Percentiles rank a stretch among this genome's conserved stretches.
Evolutionary conservation across 2,113 vertebrate genomes (phyloP).

Genomic region (Xenus cinereus): DNA sequence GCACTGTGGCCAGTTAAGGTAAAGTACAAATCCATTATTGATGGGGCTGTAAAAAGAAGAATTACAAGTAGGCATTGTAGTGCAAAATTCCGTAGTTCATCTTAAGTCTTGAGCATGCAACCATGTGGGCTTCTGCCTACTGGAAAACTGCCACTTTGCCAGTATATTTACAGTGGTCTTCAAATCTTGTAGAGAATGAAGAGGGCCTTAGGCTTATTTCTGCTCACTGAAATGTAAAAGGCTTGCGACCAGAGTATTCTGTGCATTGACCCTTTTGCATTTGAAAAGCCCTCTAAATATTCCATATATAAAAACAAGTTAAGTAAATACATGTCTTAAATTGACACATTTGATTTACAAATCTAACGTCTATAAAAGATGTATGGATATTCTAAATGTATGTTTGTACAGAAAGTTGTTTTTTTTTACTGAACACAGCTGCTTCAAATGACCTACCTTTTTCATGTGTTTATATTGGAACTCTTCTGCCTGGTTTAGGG

Average conservation of each 20-base stretch:
- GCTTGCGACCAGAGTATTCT: neutral
- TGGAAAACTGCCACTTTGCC: neutral
- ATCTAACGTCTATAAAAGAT: neutral
- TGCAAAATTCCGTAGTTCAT: neutral
- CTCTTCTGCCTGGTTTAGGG: neutral
- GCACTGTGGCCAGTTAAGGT: neutral
- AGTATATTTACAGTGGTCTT: neutral
- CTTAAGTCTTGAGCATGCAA: neutral
- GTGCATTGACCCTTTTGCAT: neutral
- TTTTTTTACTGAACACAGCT: neutral
- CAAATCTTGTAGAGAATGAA: neutral
- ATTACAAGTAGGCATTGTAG: neutral
- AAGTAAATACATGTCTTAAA: neutral
- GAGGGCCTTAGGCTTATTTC: neutral
- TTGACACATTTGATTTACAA: neutral
- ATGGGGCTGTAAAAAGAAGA: neutral
- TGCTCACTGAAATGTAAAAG: neutral
- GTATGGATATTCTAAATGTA: neutral
- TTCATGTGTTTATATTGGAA: neutral
- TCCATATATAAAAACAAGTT: neutral
- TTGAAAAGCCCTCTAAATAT: neutral
- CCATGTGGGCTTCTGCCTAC: neutral
- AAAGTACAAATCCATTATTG: neutral
- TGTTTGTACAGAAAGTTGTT: neutral
- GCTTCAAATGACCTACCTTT: neutral